A percentile compares a stretch with the other conserved stretches of the same genome.
Conservation (phyloP, 2,888 invertebrate species). For the Aphodius granarius region DNA sequence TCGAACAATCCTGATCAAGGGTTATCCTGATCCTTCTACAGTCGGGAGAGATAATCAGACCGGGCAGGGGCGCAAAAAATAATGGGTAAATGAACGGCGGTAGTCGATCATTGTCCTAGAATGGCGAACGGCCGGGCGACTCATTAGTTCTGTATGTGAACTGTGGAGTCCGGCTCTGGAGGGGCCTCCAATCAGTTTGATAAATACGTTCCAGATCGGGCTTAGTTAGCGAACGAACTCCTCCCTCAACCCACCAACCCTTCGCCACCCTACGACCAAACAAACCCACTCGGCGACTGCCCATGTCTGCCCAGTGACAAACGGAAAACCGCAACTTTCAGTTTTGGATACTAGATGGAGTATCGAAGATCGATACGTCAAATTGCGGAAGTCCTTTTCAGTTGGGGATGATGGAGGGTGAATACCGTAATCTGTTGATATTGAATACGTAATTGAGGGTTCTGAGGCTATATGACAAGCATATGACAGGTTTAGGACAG, state of each 20-base stretch:
- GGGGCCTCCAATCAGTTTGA: not conserved
- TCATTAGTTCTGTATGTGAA: not conserved
- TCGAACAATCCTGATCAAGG: not conserved
- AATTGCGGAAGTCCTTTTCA: not conserved
- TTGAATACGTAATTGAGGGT: not conserved
- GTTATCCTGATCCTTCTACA: not conserved
- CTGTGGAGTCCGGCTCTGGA: not conserved
- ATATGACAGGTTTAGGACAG: too few relatives aligned
- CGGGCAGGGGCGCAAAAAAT: not conserved
- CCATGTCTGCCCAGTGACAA: not conserved
- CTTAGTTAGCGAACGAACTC: not conserved
- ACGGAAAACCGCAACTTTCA: not conserved
- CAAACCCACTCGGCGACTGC: not conserved
- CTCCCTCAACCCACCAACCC: not conserved
- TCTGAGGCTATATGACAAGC: too few relatives aligned
- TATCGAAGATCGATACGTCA: not conserved
- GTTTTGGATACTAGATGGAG: not conserved
- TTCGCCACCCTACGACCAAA: not conserved
- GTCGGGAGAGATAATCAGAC: not conserved
- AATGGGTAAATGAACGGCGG: not conserved
- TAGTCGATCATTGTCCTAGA: not conserved
- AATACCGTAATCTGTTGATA: not conserved
- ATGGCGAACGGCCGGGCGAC: not conserved
- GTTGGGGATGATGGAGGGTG: not conserved
- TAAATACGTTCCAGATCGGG: not conserved